phyloP scores from a whole-genome alignment of 2,888 invertebrate species.

The Philereme vetulata region DNA sequence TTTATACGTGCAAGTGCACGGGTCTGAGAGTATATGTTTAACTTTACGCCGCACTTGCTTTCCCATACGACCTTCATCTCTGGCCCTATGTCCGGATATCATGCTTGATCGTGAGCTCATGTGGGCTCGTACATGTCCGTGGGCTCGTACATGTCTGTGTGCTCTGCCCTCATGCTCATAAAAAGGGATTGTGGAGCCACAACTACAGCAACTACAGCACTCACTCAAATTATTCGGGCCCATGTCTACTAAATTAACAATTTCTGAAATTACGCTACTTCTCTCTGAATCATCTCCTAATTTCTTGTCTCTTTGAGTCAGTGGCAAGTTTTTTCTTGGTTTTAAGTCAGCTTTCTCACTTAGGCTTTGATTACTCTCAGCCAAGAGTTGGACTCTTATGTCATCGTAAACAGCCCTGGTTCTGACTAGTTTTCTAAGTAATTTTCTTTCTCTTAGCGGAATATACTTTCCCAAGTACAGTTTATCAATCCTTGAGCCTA shows the following conservation, averaged over 20 bases:
- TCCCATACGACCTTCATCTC: slow-evolving; percentile 35
- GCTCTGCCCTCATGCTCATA: slow-evolving; percentile 31
- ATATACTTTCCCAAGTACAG: slow-evolving; percentile 55
- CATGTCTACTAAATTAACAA: slow-evolving; percentile 58
- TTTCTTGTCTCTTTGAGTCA: slow-evolving; percentile 29
- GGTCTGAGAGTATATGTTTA: slow-evolving; percentile 59
- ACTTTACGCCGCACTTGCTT: slow-evolving; percentile 33
- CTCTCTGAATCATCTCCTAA: slow-evolving; percentile 39
- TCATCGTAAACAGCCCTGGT: slow-evolving; percentile 64
- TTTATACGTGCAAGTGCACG: slow-evolving; percentile 56
- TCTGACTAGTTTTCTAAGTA: slow-evolving; percentile 56
- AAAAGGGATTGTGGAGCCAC: slow-evolving; percentile 43
- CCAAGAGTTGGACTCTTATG: slow-evolving; percentile 53
- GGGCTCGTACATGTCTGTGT: slow-evolving; percentile 37
- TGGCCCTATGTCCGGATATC: slow-evolving; percentile 35
- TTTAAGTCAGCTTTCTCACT: slow-evolving; percentile 44
- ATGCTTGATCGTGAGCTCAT: slow-evolving; percentile 41
- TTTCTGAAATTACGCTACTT: slow-evolving; percentile 46
- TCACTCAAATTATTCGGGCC: slow-evolving; percentile 46
- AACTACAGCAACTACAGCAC: slow-evolving; percentile 62
- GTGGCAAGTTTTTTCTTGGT: slow-evolving; percentile 16
- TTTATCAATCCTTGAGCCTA: slow-evolving; percentile 53
- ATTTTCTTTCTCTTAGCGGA: slow-evolving; percentile 56
- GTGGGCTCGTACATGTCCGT: slow-evolving; percentile 35
- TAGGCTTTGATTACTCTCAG: slow-evolving; percentile 48